Conservation (phyloP, 2,113 vertebrate species). For the Phalacrocorax brasilianus region DNA sequence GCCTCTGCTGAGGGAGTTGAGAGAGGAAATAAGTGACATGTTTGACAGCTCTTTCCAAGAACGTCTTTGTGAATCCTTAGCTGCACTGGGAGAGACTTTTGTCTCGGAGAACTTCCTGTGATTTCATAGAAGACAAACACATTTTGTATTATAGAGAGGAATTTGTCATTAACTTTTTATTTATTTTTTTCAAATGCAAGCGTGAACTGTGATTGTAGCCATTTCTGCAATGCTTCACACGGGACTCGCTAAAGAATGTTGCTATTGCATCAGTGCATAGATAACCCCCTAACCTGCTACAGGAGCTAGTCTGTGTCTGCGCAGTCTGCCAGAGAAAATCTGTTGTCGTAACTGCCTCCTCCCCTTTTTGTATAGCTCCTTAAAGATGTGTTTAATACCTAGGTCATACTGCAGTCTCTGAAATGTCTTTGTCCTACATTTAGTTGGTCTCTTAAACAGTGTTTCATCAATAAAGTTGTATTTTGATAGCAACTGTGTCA, state of each 20-base stretch:
- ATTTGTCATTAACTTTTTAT: neutral
- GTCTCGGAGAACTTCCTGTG: slow-evolving; percentile 35
- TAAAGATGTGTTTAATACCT: neutral
- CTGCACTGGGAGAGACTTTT: slow-evolving; percentile 62
- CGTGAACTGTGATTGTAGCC: neutral
- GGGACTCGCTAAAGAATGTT: neutral
- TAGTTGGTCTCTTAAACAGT: neutral
- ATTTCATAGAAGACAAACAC: slow-evolving; percentile 6
- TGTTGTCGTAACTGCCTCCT: neutral
- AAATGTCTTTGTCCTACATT: neutral
- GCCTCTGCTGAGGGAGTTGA: slow-evolving; percentile 72
- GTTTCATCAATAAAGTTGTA: slow-evolving; percentile 53
- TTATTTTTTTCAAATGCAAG: neutral
- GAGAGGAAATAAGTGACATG: slow-evolving; percentile 60
- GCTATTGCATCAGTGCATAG: neutral
- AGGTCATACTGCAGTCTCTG: neutral
- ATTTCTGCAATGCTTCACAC: neutral
- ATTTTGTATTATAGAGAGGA: neutral
- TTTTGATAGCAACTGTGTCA: neutral
- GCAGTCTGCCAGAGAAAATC: neutral
- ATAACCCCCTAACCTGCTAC: neutral
- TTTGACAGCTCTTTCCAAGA: slow-evolving; percentile 71
- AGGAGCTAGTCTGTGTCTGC: neutral
- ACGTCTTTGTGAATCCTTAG: slow-evolving; percentile 66
- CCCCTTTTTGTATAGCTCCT: neutral